Conservation (phyloP, 2,113 vertebrate species). For the Telmatochromis sp. region DNA sequence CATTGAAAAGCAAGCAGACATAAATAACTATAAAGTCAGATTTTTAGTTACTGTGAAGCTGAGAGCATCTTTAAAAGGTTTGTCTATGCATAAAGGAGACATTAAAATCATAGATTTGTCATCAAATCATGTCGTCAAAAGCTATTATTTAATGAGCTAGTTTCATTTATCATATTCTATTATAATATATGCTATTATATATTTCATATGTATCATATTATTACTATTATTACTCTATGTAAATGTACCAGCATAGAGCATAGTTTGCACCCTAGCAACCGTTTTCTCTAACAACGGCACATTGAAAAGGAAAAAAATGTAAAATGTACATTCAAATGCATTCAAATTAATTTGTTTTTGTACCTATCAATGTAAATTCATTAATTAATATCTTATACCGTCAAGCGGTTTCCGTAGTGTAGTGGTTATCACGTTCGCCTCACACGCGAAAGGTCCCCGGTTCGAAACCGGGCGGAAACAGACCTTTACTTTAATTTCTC, state of each 20-base stretch:
- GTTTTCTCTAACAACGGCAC: background rate
- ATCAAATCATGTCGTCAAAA: background rate
- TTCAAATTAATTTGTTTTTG: background rate
- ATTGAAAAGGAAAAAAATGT: background rate
- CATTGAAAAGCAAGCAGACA: background rate
- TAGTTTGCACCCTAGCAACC: background rate
- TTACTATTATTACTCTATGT: background rate
- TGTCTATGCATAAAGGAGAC: background rate
- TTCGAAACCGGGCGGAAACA: background rate
- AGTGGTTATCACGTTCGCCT: background rate
- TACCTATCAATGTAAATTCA: background rate
- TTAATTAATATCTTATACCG: fast-evolving
- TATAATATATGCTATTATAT: background rate
- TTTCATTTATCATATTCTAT: background rate
- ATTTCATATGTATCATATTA: background rate
- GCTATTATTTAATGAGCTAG: background rate
- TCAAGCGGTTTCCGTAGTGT: background rate
- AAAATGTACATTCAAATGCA: background rate
- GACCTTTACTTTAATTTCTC: background rate
- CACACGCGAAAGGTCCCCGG: background rate
- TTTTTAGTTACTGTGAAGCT: background rate
- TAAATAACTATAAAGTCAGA: background rate
- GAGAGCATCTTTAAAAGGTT: background rate
- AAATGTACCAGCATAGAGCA: background rate
- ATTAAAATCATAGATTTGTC: background rate